These are phyloP conservation scores for Automeris io DNA, from an alignment of 2,888 invertebrate species.

Conservation along the genomic window DNA sequence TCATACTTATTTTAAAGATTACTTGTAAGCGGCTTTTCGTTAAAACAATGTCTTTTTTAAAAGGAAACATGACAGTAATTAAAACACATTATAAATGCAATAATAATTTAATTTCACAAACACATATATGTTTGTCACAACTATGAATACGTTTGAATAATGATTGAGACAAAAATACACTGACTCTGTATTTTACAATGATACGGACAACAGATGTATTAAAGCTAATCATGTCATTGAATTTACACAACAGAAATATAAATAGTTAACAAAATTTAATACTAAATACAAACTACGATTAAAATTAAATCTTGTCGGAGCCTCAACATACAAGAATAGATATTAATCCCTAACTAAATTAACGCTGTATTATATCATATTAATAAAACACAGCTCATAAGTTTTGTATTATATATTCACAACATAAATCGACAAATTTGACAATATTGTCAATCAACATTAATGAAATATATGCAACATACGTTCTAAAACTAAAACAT, in stretches of 20 bases:
- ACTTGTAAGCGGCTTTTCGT: background rate
- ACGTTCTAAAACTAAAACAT: constrained; percentile 52
- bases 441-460: constrained; percentile 31
- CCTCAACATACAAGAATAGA: constrained; percentile 22
- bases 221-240: constrained; percentile 70
- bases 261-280: constrained; percentile 74
- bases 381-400: constrained; percentile 17
- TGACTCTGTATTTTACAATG: constrained; percentile 73
- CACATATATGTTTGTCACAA: constrained; percentile 55
- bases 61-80: constrained; percentile 13
- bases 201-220: constrained; percentile 70
- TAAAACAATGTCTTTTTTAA: background rate
- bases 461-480: constrained; percentile 55
- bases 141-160: constrained; percentile 73
- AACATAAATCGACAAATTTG: constrained; percentile 55
- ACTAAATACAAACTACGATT: constrained; percentile 63
- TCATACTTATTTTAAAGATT: background rate
- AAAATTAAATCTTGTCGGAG: constrained; percentile 40
- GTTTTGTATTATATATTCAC: constrained; percentile 24
- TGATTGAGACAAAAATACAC: constrained; percentile 74
- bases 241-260: constrained; percentile 69
- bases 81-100: constrained; percentile 45
- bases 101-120: constrained; percentile 75
- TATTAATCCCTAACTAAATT: constrained; percentile 14
- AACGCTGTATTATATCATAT: background rate